Evolutionary conservation across 2,888 invertebrate species (phyloP), one percentile per base, ranked within the genome.

Genomic region (Trissolcus japonicus): DNA sequence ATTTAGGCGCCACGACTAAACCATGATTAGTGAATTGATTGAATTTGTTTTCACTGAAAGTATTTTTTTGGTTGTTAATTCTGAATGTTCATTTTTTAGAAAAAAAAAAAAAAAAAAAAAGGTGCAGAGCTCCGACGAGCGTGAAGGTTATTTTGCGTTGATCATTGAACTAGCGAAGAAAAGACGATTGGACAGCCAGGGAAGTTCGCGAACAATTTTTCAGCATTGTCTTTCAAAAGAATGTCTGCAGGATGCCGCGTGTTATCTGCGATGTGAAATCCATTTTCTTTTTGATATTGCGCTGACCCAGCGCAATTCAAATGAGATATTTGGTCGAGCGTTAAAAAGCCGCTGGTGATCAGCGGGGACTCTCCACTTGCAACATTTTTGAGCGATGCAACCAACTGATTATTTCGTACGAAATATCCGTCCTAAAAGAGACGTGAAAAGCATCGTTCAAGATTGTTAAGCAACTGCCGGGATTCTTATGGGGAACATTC

Each of bases 281-380:
- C 73, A 72, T 73, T 77, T 77, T 73, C 76, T 40, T 76, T 57
- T 25, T 54, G 43, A 35, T 35, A 19, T 76, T 76, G 69, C 76
- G 69, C 63, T 50, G 53, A 60, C 41, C 41, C 63, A 57, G 68
- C 77, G 77, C 77, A 77, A 77, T 77, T 77, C 72, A 77, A 77
- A 77, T 77, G 77, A 73, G 77, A 77, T 77, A 77, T 53, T 77
- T 77, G 77, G 77, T 77, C 73, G 73, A 77, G 73, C 77, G 77
- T 73, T 77, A 68, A 68, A 66, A 62, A 76, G 35, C 72, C 72
- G 41, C 62, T 35, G 59, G 71, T 59, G 71, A 72, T 72, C 72
- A 72, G 54, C 72, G 61, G 72, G 71, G 76, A 76, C 67, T 71
- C 61, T 72, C 67, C 63, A 77, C 73, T 77, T 73, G 68, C 72